Conservation (phyloP, 2,888 invertebrate genomes). For the Fissipunctia ypsillon region DNA sequence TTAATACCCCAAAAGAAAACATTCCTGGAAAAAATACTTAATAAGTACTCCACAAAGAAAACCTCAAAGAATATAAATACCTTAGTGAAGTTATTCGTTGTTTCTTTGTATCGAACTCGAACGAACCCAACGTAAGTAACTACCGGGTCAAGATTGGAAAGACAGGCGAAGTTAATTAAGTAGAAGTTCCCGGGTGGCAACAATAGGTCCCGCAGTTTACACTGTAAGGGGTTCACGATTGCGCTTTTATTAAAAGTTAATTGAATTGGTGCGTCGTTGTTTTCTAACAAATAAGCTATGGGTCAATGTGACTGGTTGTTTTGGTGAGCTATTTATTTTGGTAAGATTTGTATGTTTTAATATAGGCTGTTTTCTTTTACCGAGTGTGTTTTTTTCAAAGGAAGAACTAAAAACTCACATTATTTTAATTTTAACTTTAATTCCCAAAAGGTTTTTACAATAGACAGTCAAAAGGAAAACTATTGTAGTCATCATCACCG, state of each 20-base stretch:
- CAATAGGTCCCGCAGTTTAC: slow-evolving; percentile 71
- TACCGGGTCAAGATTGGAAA: slow-evolving; percentile 65
- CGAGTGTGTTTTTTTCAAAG: not conserved
- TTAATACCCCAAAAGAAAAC: too few relatives aligned
- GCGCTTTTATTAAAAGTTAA: slow-evolving; percentile 75
- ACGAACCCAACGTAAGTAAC: slow-evolving; percentile 51
- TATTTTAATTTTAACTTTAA: too few relatives aligned
- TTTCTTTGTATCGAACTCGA: slow-evolving; percentile 55
- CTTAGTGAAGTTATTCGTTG: slow-evolving; percentile 44
- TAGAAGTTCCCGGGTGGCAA: slow-evolving; percentile 64
- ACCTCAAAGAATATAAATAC: slow-evolving; percentile 36
- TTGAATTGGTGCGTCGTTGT: slow-evolving; percentile 68
- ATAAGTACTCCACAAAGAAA: too few relatives aligned
- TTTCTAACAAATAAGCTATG: slow-evolving; percentile 55
- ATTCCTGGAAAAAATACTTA: too few relatives aligned
- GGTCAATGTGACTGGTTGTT: slow-evolving; percentile 36
- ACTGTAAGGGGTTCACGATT: slow-evolving; percentile 65
- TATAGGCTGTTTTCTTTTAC: not conserved
- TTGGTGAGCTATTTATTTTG: slow-evolving; percentile 8
- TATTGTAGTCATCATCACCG: too few relatives aligned
- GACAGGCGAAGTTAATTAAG: slow-evolving; percentile 69
- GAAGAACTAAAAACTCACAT: not conserved
- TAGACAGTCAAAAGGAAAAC: not conserved
- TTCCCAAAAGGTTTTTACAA: too few relatives aligned
- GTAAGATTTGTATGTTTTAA: not conserved